Conservation (phyloP, 2,888 invertebrate genomes). For the Ptychoptera contaminata region DNA sequence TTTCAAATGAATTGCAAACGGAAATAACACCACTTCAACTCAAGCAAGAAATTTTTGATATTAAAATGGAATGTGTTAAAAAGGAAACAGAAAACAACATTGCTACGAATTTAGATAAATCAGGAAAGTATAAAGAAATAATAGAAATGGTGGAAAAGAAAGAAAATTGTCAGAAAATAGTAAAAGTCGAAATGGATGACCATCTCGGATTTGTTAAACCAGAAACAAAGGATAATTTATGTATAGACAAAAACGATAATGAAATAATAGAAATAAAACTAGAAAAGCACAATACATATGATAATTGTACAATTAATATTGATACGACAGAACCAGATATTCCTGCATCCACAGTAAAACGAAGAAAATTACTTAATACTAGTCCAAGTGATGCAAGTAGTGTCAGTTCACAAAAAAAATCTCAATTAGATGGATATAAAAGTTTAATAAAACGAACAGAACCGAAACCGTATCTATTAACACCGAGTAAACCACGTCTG, state of each 20-base stretch:
- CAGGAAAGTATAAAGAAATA: not conserved
- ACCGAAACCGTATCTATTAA: slow-evolving; percentile 26
- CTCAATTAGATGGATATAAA: slow-evolving; percentile 28
- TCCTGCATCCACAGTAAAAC: slow-evolving; percentile 11
- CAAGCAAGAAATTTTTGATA: slow-evolving; percentile 5
- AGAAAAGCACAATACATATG: not conserved
- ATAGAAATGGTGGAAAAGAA: not conserved
- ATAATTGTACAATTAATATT: not conserved
- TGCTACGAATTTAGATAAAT: slow-evolving; percentile 7
- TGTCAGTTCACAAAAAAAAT: slow-evolving; percentile 17
- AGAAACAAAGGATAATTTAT: slow-evolving; percentile 32
- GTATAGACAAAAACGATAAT: too few species aligned
- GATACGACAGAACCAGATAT: not conserved
- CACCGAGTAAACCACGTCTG: not conserved
- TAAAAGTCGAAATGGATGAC: not conserved
- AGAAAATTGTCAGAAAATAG: too few species aligned
- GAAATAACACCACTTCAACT: not conserved
- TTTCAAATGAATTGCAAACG: not conserved
- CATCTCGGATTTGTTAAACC: slow-evolving; percentile 26
- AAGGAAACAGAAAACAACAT: slow-evolving; percentile 21
- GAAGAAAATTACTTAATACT: slow-evolving; percentile 23
- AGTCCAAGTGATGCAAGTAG: not conserved
- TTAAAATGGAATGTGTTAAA: slow-evolving; percentile 30
- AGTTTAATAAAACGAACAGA: slow-evolving; percentile 29
- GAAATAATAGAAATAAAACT: too few species aligned